Conservation (phyloP, 2,113 vertebrate species). For the Myrmophylax atrothorax region DNA sequence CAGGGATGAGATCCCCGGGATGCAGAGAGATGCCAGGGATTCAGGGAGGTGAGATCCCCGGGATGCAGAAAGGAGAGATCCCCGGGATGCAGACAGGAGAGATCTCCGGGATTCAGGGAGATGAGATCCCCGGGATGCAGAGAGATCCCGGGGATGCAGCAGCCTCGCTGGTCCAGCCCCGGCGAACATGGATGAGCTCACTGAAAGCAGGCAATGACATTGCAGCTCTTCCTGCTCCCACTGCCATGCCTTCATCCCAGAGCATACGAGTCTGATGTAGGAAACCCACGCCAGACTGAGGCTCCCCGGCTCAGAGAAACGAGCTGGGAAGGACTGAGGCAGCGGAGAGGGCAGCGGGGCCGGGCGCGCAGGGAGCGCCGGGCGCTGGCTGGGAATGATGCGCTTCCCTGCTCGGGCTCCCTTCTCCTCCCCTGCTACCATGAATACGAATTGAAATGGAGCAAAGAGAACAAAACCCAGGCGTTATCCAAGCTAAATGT, state of each 20-base stretch:
- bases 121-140: too few relatives aligned
- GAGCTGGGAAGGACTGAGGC: not conserved
- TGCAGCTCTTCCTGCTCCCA: not conserved
- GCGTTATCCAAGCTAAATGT: fast-evolving
- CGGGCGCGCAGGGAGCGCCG: not conserved
- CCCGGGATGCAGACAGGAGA: too few relatives aligned
- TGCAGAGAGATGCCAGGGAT: not conserved
- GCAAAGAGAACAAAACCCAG: not conserved
- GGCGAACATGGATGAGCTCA: fast-evolving
- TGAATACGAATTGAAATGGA: not conserved
- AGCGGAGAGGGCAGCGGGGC: not conserved
- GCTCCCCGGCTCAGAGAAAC: not conserved
- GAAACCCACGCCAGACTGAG: fast-evolving
- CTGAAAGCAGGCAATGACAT: not conserved
- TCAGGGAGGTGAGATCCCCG: not conserved
- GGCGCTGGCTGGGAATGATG: not conserved
- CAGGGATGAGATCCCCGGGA: not conserved
- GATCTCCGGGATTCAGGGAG: too few relatives aligned
- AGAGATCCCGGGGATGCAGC: not conserved
- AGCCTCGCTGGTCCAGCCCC: fast-evolving
- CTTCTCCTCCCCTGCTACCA: not conserved
- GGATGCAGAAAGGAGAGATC: too few relatives aligned
- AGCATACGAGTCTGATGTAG: fast-evolving
- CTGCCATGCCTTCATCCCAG: not conserved
- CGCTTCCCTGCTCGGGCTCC: not conserved